Base-by-base conservation (phyloP, 35 echinoderm and acorn worm species). In the Stichopus chloronotus region DNA sequence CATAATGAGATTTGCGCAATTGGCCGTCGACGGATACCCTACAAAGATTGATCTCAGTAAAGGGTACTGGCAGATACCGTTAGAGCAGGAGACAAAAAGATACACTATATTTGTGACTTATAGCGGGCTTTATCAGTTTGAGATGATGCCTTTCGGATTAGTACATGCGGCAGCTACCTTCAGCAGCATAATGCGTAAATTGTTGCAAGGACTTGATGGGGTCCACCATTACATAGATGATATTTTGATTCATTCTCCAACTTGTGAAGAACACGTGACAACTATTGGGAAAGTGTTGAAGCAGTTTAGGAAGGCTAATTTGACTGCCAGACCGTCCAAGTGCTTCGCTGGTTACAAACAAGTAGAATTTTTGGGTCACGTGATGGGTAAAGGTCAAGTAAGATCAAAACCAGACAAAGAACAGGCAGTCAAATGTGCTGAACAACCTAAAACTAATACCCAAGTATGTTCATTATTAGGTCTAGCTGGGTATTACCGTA, bases 1-100 rank as follows among this genome's bases (percentile, higher is more conserved):
- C 94, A 76, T 57, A 88, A 94, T 9, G 95, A 96, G 59, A 92
- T 97, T 97, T 55, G 90, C 93, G 23, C 90, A 91, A 87, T 95
- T 94, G 59, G 92, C 63, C 9, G 74, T 78, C 72, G 92, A 92
- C 80, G 12, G 60, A 25, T 92, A 87, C 68, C 93, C 94, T 59
- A 24, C 95, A 13, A 94, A 94, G 81, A 87, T 95, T 12, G 94
- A 95, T 56, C 72, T 95, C 6, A 88, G 72, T 63, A 95, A 95
- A 76, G 90, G 94, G 13, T 95, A 93, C 78, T 93, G 94, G 92
- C 94, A 95, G 56, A 91, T 95, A 25, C 92, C 92, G 8, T 78
- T 95, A 72, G 65, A 84, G 12, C 53, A 56, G 5, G 20, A 57
- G 6, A 58, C 83, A 24, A 89, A 93, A 60, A 56, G 69, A 52